A percentile compares a stretch with the other conserved stretches of the same genome.
Conservation (phyloP, 2,797 vertebrate species). For the Bradypodion ventrale region DNA sequence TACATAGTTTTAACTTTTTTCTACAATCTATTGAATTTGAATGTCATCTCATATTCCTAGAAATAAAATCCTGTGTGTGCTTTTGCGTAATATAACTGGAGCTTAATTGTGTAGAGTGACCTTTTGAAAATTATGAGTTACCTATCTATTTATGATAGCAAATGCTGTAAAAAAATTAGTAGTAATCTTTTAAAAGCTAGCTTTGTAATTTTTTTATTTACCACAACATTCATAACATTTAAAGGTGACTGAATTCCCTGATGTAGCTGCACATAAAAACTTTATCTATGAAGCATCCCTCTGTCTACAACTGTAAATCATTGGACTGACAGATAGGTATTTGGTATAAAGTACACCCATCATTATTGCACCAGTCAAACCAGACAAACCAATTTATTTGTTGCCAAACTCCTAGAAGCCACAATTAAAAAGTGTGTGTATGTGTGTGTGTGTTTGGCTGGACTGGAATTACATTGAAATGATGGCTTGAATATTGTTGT, state of each 20-base stretch:
- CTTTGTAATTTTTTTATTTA: conserved; percentile 35
- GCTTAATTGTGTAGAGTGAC: conserved; percentile 48
- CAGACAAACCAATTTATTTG: neutral
- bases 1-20: neutral
- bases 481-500: no score
- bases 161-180: conserved; percentile 43
- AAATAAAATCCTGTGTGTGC: conserved; percentile 32
- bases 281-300: conserved; percentile 5
- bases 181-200: conserved; percentile 20
- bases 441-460: no score
- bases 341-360: neutral
- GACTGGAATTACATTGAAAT: neutral
- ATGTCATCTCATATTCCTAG: conserved; percentile 46
- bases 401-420: no score
- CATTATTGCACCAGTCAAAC: neutral
- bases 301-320: neutral
- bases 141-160: conserved; percentile 39
- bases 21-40: conserved; percentile 36
- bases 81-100: conserved; percentile 54
- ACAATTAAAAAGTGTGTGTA: no score
- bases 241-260: conserved; percentile 27
- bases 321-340: neutral
- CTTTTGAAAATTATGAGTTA: conserved; percentile 62
- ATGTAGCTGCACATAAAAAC: conserved; percentile 12
- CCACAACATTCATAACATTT: conserved; percentile 10